Percentiles rank a stretch among this genome's conserved stretches.
Evolutionary conservation across 2,888 invertebrate genomes (phyloP).

Genomic region (Calephelis perditalis): DNA sequence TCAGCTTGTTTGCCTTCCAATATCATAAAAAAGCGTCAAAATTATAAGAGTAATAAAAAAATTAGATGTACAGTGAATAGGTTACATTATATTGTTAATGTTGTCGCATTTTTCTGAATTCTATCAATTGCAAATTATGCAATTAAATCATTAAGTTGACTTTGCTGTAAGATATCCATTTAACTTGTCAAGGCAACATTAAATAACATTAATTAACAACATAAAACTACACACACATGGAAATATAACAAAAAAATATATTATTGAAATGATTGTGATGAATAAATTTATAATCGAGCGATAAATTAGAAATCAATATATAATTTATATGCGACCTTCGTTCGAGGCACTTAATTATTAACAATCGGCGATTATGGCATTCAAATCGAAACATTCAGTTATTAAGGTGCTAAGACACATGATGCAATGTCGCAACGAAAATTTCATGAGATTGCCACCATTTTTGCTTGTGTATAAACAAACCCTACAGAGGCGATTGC

Average conservation of each 20-base stretch:
- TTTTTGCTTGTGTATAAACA: no score
- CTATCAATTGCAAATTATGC: not conserved
- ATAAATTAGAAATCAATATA: slow-evolving; percentile 35
- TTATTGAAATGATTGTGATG: slow-evolving; percentile 19
- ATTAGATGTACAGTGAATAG: no score
- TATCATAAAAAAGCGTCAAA: no score
- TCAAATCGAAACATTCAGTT: slow-evolving; percentile 34
- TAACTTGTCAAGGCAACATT: slow-evolving; percentile 14
- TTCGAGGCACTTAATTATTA: slow-evolving; percentile 42
- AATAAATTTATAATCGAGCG: slow-evolving; percentile 32
- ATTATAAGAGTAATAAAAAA: no score
- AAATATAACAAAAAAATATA: slow-evolving; percentile 15
- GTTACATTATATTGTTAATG: no score
- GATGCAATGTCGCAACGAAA: not conserved
- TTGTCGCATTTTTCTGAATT: no score
- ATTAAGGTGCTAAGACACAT: slow-evolving; percentile 21
- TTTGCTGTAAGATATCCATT: not conserved
- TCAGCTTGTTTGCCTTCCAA: no score
- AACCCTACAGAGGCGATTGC: no score
- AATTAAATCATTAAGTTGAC: not conserved
- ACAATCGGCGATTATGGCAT: slow-evolving; percentile 56
- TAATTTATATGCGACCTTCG: slow-evolving; percentile 36
- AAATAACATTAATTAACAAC: slow-evolving; percentile 14
- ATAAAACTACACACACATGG: slow-evolving; percentile 15
- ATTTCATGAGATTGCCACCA: not conserved